phyloP scores from a whole-genome alignment of 2,797 vertebrate species.

The Myripristis jacobus region DNA sequence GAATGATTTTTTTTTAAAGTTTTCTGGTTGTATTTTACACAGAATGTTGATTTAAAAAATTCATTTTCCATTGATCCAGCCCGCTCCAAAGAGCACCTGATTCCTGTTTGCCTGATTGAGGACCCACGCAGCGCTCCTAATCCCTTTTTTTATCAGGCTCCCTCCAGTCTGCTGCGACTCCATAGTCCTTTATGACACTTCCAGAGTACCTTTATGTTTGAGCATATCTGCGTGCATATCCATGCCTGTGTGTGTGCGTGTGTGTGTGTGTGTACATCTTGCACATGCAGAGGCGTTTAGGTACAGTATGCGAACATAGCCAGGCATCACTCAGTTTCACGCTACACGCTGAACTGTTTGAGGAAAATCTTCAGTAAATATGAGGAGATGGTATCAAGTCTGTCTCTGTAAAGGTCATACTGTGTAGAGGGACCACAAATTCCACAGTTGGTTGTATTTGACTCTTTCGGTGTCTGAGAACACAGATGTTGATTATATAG shows the following conservation, averaged over 20 bases:
- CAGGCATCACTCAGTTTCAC: slow-evolving; percentile 2
- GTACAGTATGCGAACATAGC: neutral
- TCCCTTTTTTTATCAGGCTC: slow-evolving; percentile 23
- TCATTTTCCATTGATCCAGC: too few relatives aligned
- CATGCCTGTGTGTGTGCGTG: neutral
- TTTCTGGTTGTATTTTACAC: too few relatives aligned
- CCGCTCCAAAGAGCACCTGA: too few relatives aligned
- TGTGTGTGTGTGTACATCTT: neutral
- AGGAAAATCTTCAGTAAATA: neutral
- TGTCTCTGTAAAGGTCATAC: neutral
- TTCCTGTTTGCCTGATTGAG: too few relatives aligned
- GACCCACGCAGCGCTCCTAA: too few relatives aligned
- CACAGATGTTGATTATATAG: neutral
- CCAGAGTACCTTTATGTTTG: slow-evolving; percentile 1
- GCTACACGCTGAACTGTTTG: neutral
- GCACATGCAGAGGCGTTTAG: neutral
- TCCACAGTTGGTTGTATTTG: neutral
- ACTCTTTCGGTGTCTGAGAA: neutral
- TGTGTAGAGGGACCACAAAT: neutral
- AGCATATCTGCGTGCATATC: neutral
- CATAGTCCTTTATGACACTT: slow-evolving; percentile 40
- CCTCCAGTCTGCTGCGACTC: slow-evolving; percentile 18
- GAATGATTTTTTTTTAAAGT: too few relatives aligned
- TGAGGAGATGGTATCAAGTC: neutral
- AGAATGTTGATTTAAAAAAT: too few relatives aligned